These are phyloP conservation scores for Magallana nippona DNA, from an alignment of 2,888 invertebrate species.

Conservation along the genomic window DNA sequence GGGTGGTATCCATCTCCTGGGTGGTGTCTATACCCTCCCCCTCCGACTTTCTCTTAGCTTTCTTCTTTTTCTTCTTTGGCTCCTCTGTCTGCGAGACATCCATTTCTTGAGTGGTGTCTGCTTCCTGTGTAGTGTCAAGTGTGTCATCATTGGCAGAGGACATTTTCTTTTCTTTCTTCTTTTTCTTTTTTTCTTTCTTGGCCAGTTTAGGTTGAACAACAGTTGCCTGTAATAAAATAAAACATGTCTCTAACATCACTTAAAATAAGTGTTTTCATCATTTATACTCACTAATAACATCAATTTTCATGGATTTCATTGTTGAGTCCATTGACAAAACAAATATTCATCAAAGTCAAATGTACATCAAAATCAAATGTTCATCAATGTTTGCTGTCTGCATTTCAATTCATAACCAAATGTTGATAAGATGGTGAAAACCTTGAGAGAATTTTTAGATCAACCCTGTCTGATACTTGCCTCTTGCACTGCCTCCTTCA, in stretches of 20 bases:
- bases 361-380: too few species aligned
- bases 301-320: too few species aligned
- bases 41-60: slow-evolving; percentile 64
- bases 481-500: slow-evolving; percentile 94
- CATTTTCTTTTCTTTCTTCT: slow-evolving; percentile 66
- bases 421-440: too few species aligned
- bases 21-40: slow-evolving; percentile 49
- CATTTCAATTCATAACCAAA: too few species aligned
- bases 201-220: slow-evolving; percentile 63
- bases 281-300: too few species aligned
- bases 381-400: too few species aligned
- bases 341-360: neutral
- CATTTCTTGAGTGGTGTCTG: slow-evolving; percentile 45
- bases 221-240: slow-evolving; percentile 62
- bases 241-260: neutral
- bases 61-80: slow-evolving; percentile 62
- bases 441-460: too few species aligned
- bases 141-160: slow-evolving; percentile 42
- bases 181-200: slow-evolving; percentile 75
- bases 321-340: neutral
- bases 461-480: slow-evolving; percentile 64
- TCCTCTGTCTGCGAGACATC: slow-evolving; percentile 48
- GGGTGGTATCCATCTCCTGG: slow-evolving; percentile 55
- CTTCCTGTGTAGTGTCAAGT: slow-evolving; percentile 36
- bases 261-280: neutral